Percentiles rank a stretch among this genome's conserved stretches.
phyloP scores from a whole-genome alignment of 2,797 vertebrate species.

The Rachycentron canadum region DNA sequence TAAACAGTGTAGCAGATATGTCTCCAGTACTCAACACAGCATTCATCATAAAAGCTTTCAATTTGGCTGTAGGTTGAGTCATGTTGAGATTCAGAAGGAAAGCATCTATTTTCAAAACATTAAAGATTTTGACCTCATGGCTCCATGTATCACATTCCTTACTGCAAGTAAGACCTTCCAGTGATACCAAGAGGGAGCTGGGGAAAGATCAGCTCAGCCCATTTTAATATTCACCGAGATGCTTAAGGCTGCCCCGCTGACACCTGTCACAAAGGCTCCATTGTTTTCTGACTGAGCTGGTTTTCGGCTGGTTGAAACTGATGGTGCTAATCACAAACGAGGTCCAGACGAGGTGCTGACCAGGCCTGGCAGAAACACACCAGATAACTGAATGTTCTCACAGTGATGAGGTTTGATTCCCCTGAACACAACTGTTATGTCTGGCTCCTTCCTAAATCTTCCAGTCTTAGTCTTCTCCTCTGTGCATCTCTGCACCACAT shows the following conservation, averaged over 20 bases:
- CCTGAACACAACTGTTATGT: slow-evolving; percentile 29
- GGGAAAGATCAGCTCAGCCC: slow-evolving; percentile 23
- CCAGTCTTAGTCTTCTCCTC: slow-evolving; percentile 5
- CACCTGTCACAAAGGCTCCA: slow-evolving; percentile 53
- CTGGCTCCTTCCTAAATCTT: slow-evolving; percentile 18
- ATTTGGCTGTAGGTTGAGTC: background rate
- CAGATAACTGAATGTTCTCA: slow-evolving; percentile 43
- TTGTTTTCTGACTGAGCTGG: slow-evolving; percentile 34
- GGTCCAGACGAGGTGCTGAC: background rate
- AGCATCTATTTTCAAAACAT: background rate
- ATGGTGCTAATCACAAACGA: slow-evolving; percentile 35
- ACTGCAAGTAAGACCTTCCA: background rate
- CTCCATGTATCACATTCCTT: background rate
- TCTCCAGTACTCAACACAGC: background rate
- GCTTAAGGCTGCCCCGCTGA: slow-evolving; percentile 30
- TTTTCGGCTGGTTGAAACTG: slow-evolving; percentile 37
- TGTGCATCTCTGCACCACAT: slow-evolving; percentile 42
- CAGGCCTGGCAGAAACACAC: slow-evolving; percentile 15
- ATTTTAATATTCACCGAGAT: slow-evolving; percentile 20
- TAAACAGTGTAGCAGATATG: background rate
- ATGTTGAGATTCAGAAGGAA: background rate
- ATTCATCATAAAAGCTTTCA: background rate
- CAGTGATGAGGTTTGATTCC: slow-evolving; percentile 48
- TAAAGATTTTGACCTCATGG: background rate
- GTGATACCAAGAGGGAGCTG: slow-evolving; percentile 5